Conservation (phyloP, 2,888 invertebrate species). For the Lepetodrilus schrolli region DNA sequence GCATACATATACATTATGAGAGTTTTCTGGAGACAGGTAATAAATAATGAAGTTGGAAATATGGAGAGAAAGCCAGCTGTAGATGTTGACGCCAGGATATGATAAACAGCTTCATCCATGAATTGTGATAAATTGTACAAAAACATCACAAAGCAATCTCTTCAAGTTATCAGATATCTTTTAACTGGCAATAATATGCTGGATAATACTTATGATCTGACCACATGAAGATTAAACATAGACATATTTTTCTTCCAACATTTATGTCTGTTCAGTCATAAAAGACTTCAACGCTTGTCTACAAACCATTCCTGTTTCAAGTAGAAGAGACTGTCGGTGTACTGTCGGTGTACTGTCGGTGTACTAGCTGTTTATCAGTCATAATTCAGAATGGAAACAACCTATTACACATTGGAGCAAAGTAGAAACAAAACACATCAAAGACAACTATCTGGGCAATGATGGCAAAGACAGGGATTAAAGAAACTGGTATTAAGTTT, state of each 20-base stretch:
- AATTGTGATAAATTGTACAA: background rate
- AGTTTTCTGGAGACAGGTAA: no score
- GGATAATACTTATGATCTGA: background rate
- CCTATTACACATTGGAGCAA: background rate
- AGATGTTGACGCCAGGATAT: background rate
- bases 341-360: no score
- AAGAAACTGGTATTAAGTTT: no score
- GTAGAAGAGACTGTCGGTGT: background rate
- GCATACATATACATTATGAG: no score
- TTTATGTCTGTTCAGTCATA: background rate
- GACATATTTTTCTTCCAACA: background rate
- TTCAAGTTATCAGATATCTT: background rate
- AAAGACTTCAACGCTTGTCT: background rate
- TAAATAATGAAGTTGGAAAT: no score
- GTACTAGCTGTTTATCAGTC: background rate
- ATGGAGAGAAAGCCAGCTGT: no score
- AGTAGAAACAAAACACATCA: background rate
- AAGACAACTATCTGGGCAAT: background rate
- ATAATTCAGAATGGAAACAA: conserved; percentile 6
- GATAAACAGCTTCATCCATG: conserved; percentile 4
- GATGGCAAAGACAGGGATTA: no score
- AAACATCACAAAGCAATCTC: conserved; percentile 13
- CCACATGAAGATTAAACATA: background rate
- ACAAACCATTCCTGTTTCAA: conserved; percentile 3
- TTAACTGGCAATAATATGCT: conserved; percentile 9